Conservation (phyloP, 2,888 invertebrate species). For the Alviniconcha strummeri region DNA sequence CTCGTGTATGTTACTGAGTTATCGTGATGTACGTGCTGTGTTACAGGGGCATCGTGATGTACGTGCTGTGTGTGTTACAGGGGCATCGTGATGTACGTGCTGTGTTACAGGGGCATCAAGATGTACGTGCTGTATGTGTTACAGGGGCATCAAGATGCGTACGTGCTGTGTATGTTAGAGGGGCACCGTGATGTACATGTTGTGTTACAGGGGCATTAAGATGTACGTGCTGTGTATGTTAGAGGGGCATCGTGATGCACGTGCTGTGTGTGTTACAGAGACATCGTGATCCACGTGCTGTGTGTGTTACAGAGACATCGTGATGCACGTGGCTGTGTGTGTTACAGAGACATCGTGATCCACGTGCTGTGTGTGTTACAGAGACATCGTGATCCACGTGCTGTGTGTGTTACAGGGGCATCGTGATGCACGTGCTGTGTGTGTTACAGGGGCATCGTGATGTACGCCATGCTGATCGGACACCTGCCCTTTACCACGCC, state of each 20-base stretch:
- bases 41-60: not conserved
- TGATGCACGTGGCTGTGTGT: conserved; percentile 83
- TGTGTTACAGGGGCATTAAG: not conserved
- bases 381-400: not conserved
- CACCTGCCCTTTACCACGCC: conserved; percentile 80
- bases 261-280: conserved; percentile 75
- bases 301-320: conserved; percentile 79
- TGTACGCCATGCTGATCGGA: conserved; percentile 85
- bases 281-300: conserved; percentile 83
- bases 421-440: not conserved
- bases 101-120: conserved; percentile 81
- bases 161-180: conserved; percentile 79
- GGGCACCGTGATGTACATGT: not conserved
- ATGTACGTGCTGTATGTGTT: conserved; percentile 78
- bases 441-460: conserved; percentile 81
- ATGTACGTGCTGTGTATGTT: not conserved
- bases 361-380: not conserved
- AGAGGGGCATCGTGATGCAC: not conserved
- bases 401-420: not conserved
- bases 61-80: conserved; percentile 1
- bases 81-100: not conserved
- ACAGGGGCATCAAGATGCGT: conserved; percentile 84
- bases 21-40: not conserved
- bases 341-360: not conserved
- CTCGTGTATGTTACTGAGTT: too few relatives aligned